phyloP scores from a whole-genome alignment of 1,140 invertebrate genomes.

The Diorhabda elongata region DNA sequence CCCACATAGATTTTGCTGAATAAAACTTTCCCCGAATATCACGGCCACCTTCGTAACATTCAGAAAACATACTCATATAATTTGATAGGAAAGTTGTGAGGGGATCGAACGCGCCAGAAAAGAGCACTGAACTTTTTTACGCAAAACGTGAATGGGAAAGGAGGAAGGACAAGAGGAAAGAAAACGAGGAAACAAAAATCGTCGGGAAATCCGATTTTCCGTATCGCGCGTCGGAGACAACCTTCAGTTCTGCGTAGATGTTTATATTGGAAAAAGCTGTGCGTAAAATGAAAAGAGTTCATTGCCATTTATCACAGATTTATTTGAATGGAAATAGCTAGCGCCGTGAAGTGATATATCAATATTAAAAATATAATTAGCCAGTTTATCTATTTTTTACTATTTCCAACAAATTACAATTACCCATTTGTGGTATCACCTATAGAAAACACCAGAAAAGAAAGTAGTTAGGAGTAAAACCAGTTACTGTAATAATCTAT shows the following conservation, averaged over 20 bases:
- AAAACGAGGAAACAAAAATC: not conserved
- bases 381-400: too few relatives aligned
- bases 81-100: not conserved
- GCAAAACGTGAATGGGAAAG: not conserved
- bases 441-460: too few relatives aligned
- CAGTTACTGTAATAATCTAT: too few relatives aligned
- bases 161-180: not conserved
- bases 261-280: too few relatives aligned
- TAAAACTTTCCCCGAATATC: conserved; percentile 1
- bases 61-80: not conserved
- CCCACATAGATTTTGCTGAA: not conserved
- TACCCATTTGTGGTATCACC: too few relatives aligned
- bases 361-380: too few relatives aligned
- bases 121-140: conserved; percentile 2
- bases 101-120: not conserved
- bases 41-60: conserved; percentile 1
- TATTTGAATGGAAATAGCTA: too few relatives aligned
- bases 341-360: too few relatives aligned
- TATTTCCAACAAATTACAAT: too few relatives aligned
- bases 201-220: not conserved
- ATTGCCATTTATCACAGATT: too few relatives aligned
- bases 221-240: not conserved
- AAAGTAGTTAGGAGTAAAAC: too few relatives aligned
- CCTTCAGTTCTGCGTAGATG: not conserved
- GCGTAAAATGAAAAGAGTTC: too few relatives aligned